phyloP scores from a whole-genome alignment of 2,113 vertebrate genomes.

The Natator depressus region DNA sequence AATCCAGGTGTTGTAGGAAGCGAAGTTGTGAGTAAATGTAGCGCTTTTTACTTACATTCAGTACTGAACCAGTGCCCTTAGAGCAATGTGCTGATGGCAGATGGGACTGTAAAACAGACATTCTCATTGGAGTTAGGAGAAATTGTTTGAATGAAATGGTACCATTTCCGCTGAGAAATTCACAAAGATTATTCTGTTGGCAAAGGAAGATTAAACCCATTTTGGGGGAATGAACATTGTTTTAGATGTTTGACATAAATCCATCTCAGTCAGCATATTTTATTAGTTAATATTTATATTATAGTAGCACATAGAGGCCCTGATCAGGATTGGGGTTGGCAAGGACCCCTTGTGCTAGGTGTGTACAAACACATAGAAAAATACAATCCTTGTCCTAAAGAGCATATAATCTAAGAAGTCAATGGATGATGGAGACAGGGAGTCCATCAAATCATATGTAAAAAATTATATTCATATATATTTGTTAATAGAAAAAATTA shows the following conservation, averaged over 20 bases:
- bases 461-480: neutral
- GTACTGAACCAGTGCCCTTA: fast-evolving
- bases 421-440: neutral
- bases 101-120: neutral
- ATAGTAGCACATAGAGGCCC: neutral
- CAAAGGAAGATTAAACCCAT: neutral
- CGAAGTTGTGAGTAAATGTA: neutral
- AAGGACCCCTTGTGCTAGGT: neutral
- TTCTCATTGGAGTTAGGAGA: neutral
- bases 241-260: neutral
- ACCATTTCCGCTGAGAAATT: too few relatives aligned
- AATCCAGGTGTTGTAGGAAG: neutral
- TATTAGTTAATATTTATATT: neutral
- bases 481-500: neutral
- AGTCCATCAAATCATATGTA: neutral
- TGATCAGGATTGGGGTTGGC: neutral
- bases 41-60: neutral
- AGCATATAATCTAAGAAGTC: neutral
- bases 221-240: neutral
- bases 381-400: neutral
- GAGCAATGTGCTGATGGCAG: neutral
- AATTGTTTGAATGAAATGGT: neutral
- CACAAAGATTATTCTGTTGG: neutral
- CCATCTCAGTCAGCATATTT: neutral
- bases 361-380: neutral